Percentiles rank a stretch among this genome's conserved stretches.
Evolutionary conservation across 1,140 invertebrate genomes (phyloP).

Genomic region (Acromyrmex heyeri): DNA sequence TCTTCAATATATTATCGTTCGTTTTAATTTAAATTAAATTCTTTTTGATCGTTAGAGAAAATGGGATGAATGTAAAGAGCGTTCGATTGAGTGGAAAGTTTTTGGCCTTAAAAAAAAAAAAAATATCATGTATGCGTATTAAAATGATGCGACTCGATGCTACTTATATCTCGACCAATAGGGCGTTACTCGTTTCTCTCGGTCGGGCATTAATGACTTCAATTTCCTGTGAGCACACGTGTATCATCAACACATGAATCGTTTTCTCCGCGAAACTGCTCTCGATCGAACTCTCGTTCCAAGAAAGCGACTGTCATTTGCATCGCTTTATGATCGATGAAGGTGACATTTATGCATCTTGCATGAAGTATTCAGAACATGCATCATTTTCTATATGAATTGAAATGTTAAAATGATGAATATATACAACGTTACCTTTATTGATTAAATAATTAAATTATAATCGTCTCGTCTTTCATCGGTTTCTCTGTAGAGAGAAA

Average conservation of each 20-base stretch:
- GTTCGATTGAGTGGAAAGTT: conserved; percentile 34
- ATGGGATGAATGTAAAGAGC: neutral
- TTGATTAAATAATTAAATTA: conserved; percentile 15
- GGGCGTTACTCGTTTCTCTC: conserved; percentile 71
- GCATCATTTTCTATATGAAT: neutral
- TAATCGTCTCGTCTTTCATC: neutral
- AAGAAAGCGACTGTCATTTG: conserved; percentile 49
- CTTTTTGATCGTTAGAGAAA: neutral
- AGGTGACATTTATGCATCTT: conserved; percentile 3
- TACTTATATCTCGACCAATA: conserved; percentile 54
- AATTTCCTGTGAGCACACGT: conserved; percentile 68
- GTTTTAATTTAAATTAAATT: neutral
- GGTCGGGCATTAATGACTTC: conserved; percentile 73
- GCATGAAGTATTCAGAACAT: neutral
- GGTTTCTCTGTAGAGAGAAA: no score
- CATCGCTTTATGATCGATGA: conserved; percentile 12
- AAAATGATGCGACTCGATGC: conserved; percentile 44
- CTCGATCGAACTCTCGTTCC: conserved; percentile 34
- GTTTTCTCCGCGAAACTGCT: conserved; percentile 33
- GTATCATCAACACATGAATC: conserved; percentile 61
- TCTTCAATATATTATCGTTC: neutral
- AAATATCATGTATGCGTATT: conserved; percentile 48
- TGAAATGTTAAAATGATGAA: neutral
- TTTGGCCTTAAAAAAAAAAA: conserved; percentile 50
- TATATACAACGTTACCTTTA: neutral